These are phyloP conservation scores for Gryon sp. DNA, from an alignment of 1,140 invertebrate species.

Conservation along the genomic window DNA sequence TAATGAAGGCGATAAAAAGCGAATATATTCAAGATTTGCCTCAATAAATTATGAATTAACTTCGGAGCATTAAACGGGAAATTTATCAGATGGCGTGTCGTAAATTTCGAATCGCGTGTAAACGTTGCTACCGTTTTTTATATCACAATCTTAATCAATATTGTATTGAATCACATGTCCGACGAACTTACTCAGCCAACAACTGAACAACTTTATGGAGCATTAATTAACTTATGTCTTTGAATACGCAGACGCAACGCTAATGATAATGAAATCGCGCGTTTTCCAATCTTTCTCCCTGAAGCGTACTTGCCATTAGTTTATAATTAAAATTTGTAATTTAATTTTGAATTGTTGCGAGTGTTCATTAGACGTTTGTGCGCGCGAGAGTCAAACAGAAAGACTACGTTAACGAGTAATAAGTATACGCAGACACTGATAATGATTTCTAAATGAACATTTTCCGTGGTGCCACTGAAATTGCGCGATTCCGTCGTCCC, in stretches of 20 bases:
- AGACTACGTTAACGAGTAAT: conserved; percentile 20
- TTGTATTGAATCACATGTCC: too few relatives aligned
- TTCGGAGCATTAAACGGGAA: conserved; percentile 18
- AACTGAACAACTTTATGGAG: too few relatives aligned
- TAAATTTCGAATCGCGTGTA: conserved; percentile 17
- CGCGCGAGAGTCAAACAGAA: conserved; percentile 3
- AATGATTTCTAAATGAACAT: conserved; percentile 43
- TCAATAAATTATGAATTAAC: conserved; percentile 41
- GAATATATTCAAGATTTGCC: conserved; percentile 16
- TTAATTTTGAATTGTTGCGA: conserved; percentile 4
- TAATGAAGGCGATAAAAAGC: conserved; percentile 30
- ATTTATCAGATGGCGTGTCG: conserved; percentile 11
- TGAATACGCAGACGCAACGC: too few relatives aligned
- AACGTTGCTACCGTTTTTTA: neutral
- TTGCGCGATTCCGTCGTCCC: conserved; percentile 17
- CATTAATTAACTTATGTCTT: too few relatives aligned
- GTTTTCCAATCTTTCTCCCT: too few relatives aligned
- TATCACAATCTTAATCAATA: too few relatives aligned
- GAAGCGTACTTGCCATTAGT: too few relatives aligned
- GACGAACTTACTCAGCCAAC: too few relatives aligned
- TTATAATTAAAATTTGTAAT: conserved; percentile 20
- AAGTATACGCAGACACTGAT: conserved; percentile 28
- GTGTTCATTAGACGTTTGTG: conserved; percentile 13
- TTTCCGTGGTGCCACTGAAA: conserved; percentile 14
- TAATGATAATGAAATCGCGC: too few relatives aligned